A percentile compares a stretch with the other conserved stretches of the same genome.
Conservation (phyloP, 2,888 invertebrate species). For the Trichacis sp. region DNA sequence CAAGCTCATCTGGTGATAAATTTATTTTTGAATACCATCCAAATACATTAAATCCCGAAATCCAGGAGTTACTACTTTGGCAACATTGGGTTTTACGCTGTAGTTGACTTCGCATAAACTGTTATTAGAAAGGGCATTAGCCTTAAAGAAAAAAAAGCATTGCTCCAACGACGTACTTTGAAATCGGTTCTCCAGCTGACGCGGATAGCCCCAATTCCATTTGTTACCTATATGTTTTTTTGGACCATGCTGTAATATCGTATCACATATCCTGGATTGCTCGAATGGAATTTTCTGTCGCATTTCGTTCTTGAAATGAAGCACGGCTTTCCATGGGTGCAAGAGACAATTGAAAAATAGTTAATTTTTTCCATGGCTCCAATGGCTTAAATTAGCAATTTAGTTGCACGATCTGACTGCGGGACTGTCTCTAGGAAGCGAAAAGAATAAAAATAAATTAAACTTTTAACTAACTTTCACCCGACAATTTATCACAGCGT, state of each 20-base stretch:
- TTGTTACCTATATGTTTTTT: neutral
- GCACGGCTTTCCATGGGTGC: neutral
- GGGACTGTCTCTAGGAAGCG: neutral
- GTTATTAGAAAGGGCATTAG: slow-evolving; percentile 14
- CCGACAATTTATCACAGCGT: slow-evolving; percentile 46
- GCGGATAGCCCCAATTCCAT: slow-evolving; percentile 7
- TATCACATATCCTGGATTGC: neutral
- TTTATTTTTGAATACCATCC: slow-evolving; percentile 7
- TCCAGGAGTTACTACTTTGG: slow-evolving; percentile 3
- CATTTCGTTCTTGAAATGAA: neutral
- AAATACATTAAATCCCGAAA: neutral
- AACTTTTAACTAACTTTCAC: slow-evolving; percentile 38
- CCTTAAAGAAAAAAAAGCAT: slow-evolving; percentile 4
- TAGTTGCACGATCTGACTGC: neutral
- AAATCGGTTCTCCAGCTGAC: slow-evolving; percentile 11
- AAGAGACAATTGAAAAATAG: neutral
- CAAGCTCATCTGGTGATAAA: slow-evolving; percentile 4
- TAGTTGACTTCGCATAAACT: slow-evolving; percentile 10
- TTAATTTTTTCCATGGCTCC: neutral
- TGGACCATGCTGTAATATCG: neutral
- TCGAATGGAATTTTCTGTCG: neutral
- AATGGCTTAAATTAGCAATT: slow-evolving; percentile 9
- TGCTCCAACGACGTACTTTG: slow-evolving; percentile 8
- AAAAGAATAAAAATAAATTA: slow-evolving; percentile 42
- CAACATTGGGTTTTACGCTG: slow-evolving; percentile 9